Base-by-base conservation (phyloP, 2,888 invertebrate genomes). In the Tipula lateralis region DNA sequence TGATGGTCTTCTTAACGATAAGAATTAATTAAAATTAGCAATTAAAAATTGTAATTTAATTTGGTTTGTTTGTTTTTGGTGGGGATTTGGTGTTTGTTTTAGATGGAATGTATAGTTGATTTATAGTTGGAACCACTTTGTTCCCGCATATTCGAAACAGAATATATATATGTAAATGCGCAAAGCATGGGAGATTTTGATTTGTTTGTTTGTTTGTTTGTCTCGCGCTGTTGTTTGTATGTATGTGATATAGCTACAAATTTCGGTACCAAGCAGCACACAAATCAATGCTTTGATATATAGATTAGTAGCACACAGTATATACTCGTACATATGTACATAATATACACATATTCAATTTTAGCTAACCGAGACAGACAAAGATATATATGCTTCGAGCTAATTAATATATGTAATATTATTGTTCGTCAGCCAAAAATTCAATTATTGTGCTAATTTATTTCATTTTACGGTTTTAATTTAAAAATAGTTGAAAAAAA, bases 361-460 rank as follows among this genome's bases (percentile, higher is more conserved):
- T 66, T 66, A 44, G 44, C 16, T 44, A 16, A 66, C 66, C 66
- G 66, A 66, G 24, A 66, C 66, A 66, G 66, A 66, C 7, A 66
- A 9, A 66, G 7, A 24, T 66, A 66, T 44, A 44, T 66, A 66
- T 66, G 66, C 9, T 66, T 66, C 19, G 24, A 66, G 24, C 66
- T 66, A 66, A 66, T 66, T 66, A 66, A 66, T 66, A 24, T 66
- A 66, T 66, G 66, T 66, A 66, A 66, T 24, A 24, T 66, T 66
- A 66, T 66, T 66, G 66, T 66, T 66, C 66, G 66, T 66, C 66
- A 66, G 66, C 66, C 66, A 66, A 66, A 66, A 66, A 66, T 66
- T 66, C 66, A 66, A 66, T 66, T 66, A 66, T 66, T 66, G 66
- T 66, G 66, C 66, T 66, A 66, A 66, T 66, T 66, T 66, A 66